Percentiles rank a stretch among this genome's conserved stretches.
These are phyloP conservation scores for Mobula birostris DNA, from an alignment of 2,113 vertebrate genomes.

Conservation along the genomic window DNA sequence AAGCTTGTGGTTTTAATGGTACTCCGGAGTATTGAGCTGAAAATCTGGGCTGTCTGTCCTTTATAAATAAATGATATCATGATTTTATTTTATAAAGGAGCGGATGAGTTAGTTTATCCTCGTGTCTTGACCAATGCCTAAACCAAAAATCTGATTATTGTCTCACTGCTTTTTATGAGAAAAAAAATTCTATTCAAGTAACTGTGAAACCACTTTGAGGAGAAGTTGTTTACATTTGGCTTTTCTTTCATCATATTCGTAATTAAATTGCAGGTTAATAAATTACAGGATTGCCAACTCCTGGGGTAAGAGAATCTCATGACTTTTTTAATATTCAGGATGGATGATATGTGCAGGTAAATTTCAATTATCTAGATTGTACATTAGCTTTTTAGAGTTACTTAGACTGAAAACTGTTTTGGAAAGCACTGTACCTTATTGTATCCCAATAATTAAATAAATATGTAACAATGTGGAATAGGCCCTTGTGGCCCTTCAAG, in stretches of 20 bases:
- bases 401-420: background rate
- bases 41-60: background rate
- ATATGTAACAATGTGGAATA: too few relatives aligned
- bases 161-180: too few relatives aligned
- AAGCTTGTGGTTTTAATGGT: background rate
- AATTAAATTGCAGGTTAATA: background rate
- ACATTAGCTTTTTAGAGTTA: background rate
- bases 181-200: too few relatives aligned
- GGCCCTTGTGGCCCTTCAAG: too few relatives aligned
- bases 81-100: background rate
- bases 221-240: background rate
- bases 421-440: background rate
- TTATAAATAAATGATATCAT: background rate
- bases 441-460: background rate
- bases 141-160: too few relatives aligned
- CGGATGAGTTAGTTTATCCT: background rate
- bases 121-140: background rate
- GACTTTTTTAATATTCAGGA: background rate
- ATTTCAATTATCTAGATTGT: background rate
- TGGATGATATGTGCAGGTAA: slow-evolving; percentile 20
- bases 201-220: background rate
- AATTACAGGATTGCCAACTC: background rate
- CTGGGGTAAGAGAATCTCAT: background rate
- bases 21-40: background rate
- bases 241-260: background rate